phyloP scores from a whole-genome alignment of 2,888 invertebrate genomes.

The Heliconius ethilla region DNA sequence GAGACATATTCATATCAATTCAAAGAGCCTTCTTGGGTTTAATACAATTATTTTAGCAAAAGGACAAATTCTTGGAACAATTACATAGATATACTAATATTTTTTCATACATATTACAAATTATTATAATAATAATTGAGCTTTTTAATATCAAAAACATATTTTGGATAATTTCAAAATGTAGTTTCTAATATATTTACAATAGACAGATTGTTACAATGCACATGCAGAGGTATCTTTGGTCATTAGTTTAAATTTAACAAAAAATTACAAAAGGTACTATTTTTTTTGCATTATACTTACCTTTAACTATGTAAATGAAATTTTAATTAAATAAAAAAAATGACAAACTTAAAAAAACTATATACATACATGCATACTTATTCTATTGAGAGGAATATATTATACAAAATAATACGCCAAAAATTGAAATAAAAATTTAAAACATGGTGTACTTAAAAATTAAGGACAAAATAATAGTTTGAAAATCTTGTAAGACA shows the following conservation, averaged over 20 bases:
- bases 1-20: neutral
- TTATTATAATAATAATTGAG: constrained; percentile 8
- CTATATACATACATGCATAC: constrained; percentile 19
- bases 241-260: constrained; percentile 15
- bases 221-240: constrained; percentile 22
- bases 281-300: neutral
- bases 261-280: constrained; percentile 15
- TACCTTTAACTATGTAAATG: neutral
- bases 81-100: constrained; percentile 1
- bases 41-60: constrained; percentile 3
- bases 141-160: constrained; percentile 15
- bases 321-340: constrained; percentile 15
- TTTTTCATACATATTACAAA: constrained; percentile 5
- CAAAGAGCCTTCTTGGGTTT: neutral
- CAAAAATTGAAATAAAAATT: neutral
- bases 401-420: constrained; percentile 18
- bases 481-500: neutral
- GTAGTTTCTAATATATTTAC: neutral
- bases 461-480: neutral
- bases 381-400: constrained; percentile 11
- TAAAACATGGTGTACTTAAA: constrained; percentile 14
- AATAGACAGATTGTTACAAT: constrained; percentile 19
- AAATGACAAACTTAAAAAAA: constrained; percentile 4
- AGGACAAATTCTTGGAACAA: neutral
- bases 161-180: neutral